Evolutionary conservation across 2,113 vertebrate species (phyloP).

Genomic region (Crocuta crocuta): DNA sequence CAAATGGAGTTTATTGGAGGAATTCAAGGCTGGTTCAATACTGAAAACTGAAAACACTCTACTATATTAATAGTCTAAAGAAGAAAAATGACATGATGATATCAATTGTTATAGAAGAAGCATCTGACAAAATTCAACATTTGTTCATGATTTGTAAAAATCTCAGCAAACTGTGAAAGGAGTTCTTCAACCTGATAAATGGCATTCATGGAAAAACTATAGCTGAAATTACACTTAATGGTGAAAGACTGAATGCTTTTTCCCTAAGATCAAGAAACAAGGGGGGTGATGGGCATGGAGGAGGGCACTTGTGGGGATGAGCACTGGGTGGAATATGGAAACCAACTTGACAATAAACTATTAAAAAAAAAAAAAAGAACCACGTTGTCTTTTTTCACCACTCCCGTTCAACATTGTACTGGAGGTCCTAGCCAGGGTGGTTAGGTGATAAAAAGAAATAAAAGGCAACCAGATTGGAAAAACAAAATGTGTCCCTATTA

Average conservation of each 20-base stretch:
- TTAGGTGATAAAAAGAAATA: not conserved
- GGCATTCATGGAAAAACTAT: not conserved
- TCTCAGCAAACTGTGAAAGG: not conserved
- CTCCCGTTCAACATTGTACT: not conserved
- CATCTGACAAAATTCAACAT: not conserved
- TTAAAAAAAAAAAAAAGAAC: not conserved
- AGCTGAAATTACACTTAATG: not conserved
- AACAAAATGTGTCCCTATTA: not conserved
- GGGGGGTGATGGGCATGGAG: too few species aligned
- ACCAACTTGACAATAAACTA: too few species aligned
- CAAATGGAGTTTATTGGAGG: not conserved
- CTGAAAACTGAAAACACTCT: not conserved
- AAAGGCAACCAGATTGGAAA: not conserved
- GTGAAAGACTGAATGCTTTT: not conserved
- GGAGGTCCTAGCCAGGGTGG: not conserved
- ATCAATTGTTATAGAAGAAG: not conserved
- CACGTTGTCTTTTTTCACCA: not conserved
- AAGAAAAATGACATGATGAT: not conserved
- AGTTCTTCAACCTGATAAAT: not conserved
- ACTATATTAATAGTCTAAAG: not conserved
- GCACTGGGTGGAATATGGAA: too few species aligned
- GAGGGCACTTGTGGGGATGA: too few species aligned
- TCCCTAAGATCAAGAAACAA: not conserved
- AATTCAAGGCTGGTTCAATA: not conserved
- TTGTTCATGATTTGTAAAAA: not conserved